These are phyloP conservation scores for Chaetophractus vellerosus DNA, from an alignment of 2,797 vertebrate genomes.

Conservation along the genomic window DNA sequence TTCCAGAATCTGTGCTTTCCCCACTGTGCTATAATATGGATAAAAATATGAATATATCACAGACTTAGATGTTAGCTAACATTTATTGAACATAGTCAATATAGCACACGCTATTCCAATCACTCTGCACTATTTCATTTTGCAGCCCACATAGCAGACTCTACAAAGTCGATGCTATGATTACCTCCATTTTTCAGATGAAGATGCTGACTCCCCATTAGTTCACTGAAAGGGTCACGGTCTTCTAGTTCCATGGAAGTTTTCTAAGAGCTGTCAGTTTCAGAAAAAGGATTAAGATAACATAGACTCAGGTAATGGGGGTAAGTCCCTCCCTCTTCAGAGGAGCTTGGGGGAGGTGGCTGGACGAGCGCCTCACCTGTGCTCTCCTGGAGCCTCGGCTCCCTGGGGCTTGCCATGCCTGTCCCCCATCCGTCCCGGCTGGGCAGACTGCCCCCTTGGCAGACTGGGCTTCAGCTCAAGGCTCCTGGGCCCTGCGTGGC, in stretches of 20 bases:
- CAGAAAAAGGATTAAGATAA: not conserved
- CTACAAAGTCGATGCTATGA: not conserved
- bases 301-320: not conserved
- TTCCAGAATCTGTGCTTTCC: not conserved
- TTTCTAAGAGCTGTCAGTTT: not conserved
- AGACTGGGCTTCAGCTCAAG: constrained; percentile 83
- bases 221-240: not conserved
- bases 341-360: not conserved
- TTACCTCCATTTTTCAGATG: not conserved
- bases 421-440: not conserved
- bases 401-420: not conserved
- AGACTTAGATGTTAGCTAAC: not conserved
- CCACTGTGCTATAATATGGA: not conserved
- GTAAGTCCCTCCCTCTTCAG: not conserved
- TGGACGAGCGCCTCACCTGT: not conserved
- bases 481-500: constrained; percentile 86
- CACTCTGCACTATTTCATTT: not conserved
- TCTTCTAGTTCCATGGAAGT: not conserved
- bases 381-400: constrained; percentile 2
- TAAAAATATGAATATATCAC: not conserved
- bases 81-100: not conserved
- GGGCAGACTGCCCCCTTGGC: constrained; percentile 79
- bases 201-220: not conserved
- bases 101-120: not conserved
- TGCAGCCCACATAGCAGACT: not conserved